These are phyloP conservation scores for Puffinus mauretanicus DNA, from an alignment of 2,113 vertebrate genomes.

Conservation along the genomic window DNA sequence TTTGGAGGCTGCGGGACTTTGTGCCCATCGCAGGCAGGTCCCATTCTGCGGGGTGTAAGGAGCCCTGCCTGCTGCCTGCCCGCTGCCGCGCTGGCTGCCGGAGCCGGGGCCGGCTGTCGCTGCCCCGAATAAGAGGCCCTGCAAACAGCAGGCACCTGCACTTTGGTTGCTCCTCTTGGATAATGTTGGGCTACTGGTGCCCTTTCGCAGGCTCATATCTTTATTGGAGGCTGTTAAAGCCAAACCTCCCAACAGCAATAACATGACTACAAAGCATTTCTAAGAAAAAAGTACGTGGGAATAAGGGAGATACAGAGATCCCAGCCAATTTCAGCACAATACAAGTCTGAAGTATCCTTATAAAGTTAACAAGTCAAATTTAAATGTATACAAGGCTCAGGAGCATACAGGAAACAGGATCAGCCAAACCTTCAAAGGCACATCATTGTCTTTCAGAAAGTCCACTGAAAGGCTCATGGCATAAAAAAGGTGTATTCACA, in stretches of 20 bases:
- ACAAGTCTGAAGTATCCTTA: constrained; percentile 62
- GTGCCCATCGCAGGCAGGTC: not conserved
- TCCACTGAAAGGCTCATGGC: constrained; percentile 7
- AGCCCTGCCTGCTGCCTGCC: not conserved
- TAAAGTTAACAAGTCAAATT: constrained; percentile 74
- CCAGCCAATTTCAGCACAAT: constrained; percentile 79
- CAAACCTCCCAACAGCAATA: constrained; percentile 82
- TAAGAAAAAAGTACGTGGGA: constrained; percentile 89
- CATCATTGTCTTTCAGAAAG: constrained; percentile 48
- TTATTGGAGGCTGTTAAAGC: constrained; percentile 88
- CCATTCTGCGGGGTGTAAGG: accelerated
- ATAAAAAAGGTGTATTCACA: constrained; percentile 44
- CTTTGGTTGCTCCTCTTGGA: constrained; percentile 7
- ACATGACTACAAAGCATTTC: constrained; percentile 83
- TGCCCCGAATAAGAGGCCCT: not conserved
- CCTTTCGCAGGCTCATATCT: constrained; percentile 81
- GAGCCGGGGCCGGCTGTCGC: accelerated
- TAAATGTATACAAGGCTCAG: constrained; percentile 55
- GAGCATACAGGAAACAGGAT: constrained; percentile 30
- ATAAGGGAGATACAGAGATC: constrained; percentile 81
- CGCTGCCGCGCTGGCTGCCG: not conserved
- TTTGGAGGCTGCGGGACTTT: not conserved
- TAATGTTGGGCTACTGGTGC: constrained; percentile 19
- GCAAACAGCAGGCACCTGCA: constrained; percentile 33
- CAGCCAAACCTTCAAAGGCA: constrained; percentile 20